A percentile compares a stretch with the other conserved stretches of the same genome.
phyloP scores from a whole-genome alignment of 2,113 vertebrate genomes.

The Cyphomyrus plagiostoma region DNA sequence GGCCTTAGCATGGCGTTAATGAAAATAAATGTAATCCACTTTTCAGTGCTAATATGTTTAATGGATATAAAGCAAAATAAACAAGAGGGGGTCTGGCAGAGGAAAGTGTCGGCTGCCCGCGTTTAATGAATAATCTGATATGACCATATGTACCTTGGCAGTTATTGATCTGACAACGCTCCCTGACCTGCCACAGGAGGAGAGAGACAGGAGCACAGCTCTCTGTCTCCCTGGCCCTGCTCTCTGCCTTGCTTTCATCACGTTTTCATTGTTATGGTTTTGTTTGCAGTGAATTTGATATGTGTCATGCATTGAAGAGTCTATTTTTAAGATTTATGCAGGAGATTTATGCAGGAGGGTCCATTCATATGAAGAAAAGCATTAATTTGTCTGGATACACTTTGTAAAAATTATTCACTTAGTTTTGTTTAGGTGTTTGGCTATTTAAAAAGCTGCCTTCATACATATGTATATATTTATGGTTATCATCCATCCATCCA shows the following conservation, averaged over 20 bases:
- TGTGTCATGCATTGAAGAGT: not conserved
- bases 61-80: slow-evolving; percentile 41
- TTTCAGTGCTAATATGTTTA: slow-evolving; percentile 47
- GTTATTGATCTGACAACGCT: not conserved
- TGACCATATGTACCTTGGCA: slow-evolving; percentile 30
- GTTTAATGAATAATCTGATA: slow-evolving; percentile 42
- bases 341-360: not conserved
- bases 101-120: slow-evolving; percentile 27
- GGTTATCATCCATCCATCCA: not conserved
- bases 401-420: not conserved
- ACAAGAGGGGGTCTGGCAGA: slow-evolving; percentile 30
- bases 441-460: not conserved
- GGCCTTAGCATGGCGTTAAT: slow-evolving; percentile 43
- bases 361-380: not conserved
- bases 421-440: not conserved
- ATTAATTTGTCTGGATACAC: not conserved
- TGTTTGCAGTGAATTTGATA: not conserved
- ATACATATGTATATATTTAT: not conserved
- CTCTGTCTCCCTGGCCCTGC: not conserved
- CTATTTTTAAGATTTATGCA: not conserved
- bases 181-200: not conserved
- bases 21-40: slow-evolving; percentile 51
- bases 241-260: not conserved
- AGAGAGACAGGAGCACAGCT: not conserved
- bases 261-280: not conserved